Percentiles rank a stretch among this genome's conserved stretches.
Conservation (phyloP, 2,113 vertebrate species). For the Entomyzon cyanotis region DNA sequence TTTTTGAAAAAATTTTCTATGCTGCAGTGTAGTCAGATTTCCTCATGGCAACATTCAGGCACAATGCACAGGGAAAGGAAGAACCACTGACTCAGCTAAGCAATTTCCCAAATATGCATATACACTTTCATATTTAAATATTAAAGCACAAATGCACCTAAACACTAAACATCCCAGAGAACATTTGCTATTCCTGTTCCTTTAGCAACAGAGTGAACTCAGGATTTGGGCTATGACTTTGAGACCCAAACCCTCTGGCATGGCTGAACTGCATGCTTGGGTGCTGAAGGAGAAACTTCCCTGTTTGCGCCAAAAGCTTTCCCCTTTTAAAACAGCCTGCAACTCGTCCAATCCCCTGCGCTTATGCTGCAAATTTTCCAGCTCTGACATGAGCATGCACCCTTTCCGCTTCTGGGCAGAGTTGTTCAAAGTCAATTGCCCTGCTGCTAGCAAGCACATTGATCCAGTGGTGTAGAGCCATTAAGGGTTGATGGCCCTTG, state of each 20-base stretch:
- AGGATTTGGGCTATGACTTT: background rate
- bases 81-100: background rate
- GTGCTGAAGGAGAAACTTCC: background rate
- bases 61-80: background rate
- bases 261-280: background rate
- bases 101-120: background rate
- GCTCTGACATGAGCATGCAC: background rate
- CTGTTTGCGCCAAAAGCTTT: background rate
- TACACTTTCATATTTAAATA: background rate
- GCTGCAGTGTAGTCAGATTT: background rate
- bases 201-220: background rate
- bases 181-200: background rate
- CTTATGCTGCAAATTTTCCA: background rate
- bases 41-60: background rate
- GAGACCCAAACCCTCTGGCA: background rate
- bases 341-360: background rate
- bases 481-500: slow-evolving; percentile 56
- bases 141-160: background rate
- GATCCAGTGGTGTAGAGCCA: slow-evolving; percentile 48
- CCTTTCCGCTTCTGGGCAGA: slow-evolving; percentile 1
- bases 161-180: background rate
- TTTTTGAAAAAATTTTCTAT: background rate
- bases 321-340: background rate
- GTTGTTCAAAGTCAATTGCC: slow-evolving; percentile 22
- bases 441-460: slow-evolving; percentile 42